Evolutionary conservation across 1,140 invertebrate genomes (phyloP).

Genomic region (Drosophila lacertosa): DNA sequence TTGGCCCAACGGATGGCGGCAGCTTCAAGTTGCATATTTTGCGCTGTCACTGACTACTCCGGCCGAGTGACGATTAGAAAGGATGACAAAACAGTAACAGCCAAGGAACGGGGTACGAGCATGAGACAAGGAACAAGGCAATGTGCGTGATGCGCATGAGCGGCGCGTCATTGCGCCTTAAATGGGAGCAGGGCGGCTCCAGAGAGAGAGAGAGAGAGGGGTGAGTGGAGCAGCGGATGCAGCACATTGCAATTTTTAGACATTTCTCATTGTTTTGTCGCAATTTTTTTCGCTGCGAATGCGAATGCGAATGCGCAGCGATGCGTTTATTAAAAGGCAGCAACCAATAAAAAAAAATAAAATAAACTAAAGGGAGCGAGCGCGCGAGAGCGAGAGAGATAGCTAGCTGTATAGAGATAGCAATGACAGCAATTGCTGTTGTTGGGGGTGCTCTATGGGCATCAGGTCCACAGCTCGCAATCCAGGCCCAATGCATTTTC

Average conservation of each 20-base stretch:
- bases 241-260: conserved; percentile 68
- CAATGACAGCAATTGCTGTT: conserved; percentile 15
- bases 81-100: conserved; percentile 44
- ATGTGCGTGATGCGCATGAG: conserved; percentile 81
- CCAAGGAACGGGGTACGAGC: background rate
- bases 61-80: conserved; percentile 56
- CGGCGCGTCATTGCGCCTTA: conserved; percentile 78
- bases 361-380: background rate
- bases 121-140: conserved; percentile 31
- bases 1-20: conserved; percentile 56
- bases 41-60: conserved; percentile 41
- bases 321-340: conserved; percentile 75
- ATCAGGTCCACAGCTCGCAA: conserved; percentile 1
- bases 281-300: conserved; percentile 50
- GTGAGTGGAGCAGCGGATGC: conserved; percentile 3
- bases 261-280: conserved; percentile 70
- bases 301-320: conserved; percentile 67
- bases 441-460: conserved; percentile 64
- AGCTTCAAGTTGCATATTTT: conserved; percentile 29
- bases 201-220: background rate
- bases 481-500: conserved; percentile 4
- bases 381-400: background rate
- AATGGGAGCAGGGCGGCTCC: conserved; percentile 69
- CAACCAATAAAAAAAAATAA: conserved; percentile 28
- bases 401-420: background rate